Evolutionary conservation across 1,140 invertebrate species (phyloP).

Genomic region (Littorina saxatilis): DNA sequence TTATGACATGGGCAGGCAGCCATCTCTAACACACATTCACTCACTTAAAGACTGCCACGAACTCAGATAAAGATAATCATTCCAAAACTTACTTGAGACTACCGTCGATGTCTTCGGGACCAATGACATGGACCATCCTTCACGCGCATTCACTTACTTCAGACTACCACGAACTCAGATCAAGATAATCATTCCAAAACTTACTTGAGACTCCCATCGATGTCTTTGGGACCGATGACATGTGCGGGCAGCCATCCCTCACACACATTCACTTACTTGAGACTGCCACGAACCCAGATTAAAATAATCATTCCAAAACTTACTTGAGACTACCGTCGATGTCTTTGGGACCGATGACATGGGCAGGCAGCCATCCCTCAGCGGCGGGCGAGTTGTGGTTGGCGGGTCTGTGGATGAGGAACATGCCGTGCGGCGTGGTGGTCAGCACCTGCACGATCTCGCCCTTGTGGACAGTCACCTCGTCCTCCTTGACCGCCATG

Average conservation of each 20-base stretch:
- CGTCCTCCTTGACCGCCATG: slow-evolving; percentile 76
- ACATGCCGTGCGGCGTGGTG: slow-evolving; percentile 72
- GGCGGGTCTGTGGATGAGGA: slow-evolving; percentile 73
- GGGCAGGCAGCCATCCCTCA: slow-evolving; percentile 81
- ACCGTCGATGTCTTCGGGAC: slow-evolving; percentile 66
- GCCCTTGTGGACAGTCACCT: slow-evolving; percentile 75
- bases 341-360: slow-evolving; percentile 77
- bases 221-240: slow-evolving; percentile 76
- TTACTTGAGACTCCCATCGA: slow-evolving; percentile 67
- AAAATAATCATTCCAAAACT: too few species aligned
- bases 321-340: slow-evolving; percentile 67
- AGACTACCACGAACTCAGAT: too few species aligned
- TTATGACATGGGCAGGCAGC: too few species aligned
- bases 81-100: slow-evolving; percentile 65
- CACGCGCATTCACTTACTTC: too few species aligned
- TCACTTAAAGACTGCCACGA: too few species aligned
- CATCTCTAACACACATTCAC: too few species aligned
- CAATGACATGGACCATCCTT: slow-evolving; percentile 81
- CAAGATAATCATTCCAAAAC: too few species aligned
- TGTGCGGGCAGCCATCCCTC: slow-evolving; percentile 82
- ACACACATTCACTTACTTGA: too few species aligned
- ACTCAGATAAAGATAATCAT: too few species aligned
- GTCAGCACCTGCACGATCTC: slow-evolving; percentile 76
- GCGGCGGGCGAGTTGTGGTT: slow-evolving; percentile 75
- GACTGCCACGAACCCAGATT: too few species aligned